These are phyloP conservation scores for Pyrocephalus nanus DNA, from an alignment of 2,797 vertebrate genomes.

Conservation along the genomic window DNA sequence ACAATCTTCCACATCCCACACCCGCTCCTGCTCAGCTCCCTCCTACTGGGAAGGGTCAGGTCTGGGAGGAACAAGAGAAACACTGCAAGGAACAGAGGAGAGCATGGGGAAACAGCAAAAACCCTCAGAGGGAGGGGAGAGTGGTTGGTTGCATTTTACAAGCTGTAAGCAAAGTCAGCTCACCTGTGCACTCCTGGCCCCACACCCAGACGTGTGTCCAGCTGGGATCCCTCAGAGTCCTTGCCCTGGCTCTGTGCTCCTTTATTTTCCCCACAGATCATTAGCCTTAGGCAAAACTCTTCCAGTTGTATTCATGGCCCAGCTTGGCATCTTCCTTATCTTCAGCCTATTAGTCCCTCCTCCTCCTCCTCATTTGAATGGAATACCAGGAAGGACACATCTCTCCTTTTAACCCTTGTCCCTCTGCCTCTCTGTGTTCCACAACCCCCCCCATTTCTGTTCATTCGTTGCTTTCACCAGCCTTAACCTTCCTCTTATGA, in stretches of 20 bases:
- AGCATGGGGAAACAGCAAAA: accelerated
- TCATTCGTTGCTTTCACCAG: background rate
- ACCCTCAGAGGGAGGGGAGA: accelerated
- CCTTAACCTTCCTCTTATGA: background rate
- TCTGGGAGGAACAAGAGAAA: background rate
- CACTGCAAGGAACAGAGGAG: background rate
- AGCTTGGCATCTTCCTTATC: background rate
- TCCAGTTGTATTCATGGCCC: background rate
- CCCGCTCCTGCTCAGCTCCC: background rate
- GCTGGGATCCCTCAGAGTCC: accelerated
- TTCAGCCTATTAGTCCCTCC: background rate
- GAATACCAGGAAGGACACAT: background rate
- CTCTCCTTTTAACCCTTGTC: background rate
- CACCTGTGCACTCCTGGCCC: background rate
- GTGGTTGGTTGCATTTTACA: background rate
- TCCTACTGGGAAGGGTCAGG: accelerated
- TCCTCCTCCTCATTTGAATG: slow-evolving; percentile 26
- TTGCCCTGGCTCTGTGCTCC: background rate
- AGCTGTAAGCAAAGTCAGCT: background rate
- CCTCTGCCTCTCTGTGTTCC: background rate
- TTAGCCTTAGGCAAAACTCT: background rate
- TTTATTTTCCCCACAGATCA: background rate
- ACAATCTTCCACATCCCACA: background rate
- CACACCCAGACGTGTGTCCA: background rate
- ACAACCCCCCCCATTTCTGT: background rate